These are phyloP conservation scores for Pavo muticus DNA, from an alignment of 2,113 vertebrate species.

Conservation along the genomic window DNA sequence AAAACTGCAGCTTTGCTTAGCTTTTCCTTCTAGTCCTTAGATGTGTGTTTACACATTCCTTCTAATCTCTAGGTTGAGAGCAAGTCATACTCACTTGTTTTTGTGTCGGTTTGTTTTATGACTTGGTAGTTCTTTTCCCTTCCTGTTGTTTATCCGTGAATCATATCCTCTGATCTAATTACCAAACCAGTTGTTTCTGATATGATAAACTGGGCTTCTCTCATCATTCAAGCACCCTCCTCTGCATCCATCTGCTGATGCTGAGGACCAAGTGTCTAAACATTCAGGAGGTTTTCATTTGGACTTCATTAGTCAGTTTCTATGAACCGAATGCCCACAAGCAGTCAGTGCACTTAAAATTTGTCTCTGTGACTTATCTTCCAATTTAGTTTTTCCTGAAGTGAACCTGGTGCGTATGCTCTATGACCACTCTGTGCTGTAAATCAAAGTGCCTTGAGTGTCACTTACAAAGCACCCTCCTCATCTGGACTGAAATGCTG, in stretches of 20 bases:
- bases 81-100: slow-evolving; percentile 1
- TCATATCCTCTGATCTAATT: slow-evolving; percentile 36
- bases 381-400: not conserved
- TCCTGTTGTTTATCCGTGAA: slow-evolving; percentile 27
- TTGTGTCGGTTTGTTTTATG: not conserved
- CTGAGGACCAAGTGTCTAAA: not conserved
- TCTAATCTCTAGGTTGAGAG: not conserved
- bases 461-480: not conserved
- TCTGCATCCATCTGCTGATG: not conserved
- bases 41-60: not conserved
- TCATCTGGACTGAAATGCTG: not conserved
- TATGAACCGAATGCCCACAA: not conserved
- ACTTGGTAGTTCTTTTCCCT: not conserved
- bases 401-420: not conserved
- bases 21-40: not conserved
- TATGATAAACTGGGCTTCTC: not conserved
- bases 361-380: not conserved
- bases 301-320: not conserved
- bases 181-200: not conserved
- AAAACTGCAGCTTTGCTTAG: not conserved
- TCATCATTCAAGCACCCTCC: not conserved
- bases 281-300: not conserved
- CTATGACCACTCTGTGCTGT: not conserved
- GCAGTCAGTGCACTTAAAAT: not conserved
- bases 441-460: not conserved